These are phyloP conservation scores for Premnoplex brunnescens DNA, from an alignment of 2,797 vertebrate genomes.

Conservation along the genomic window DNA sequence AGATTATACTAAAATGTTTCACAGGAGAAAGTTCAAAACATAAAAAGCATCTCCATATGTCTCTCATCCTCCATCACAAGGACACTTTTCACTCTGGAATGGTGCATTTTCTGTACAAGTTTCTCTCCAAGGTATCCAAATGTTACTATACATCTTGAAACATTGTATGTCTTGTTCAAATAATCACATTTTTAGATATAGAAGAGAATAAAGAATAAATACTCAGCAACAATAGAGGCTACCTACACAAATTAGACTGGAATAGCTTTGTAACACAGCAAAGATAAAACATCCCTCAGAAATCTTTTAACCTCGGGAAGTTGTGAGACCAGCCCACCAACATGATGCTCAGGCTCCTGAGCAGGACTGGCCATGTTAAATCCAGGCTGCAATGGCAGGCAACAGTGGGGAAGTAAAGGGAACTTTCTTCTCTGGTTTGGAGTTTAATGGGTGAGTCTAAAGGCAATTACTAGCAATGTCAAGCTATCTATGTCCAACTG, in stretches of 20 bases:
- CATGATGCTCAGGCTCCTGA: neutral
- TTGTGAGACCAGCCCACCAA: neutral
- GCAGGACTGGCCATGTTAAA: neutral
- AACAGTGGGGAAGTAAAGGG: neutral
- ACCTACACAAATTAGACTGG: neutral
- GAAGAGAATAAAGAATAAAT: neutral
- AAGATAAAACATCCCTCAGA: neutral
- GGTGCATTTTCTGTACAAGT: neutral
- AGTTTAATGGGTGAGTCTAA: neutral
- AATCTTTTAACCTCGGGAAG: neutral
- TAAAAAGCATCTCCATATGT: neutral
- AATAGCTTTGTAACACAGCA: neutral
- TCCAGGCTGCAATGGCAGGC: neutral
- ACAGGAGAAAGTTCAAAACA: neutral
- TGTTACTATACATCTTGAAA: neutral
- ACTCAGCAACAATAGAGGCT: neutral
- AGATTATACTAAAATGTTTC: neutral
- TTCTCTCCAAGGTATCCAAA: neutral
- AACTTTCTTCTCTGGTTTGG: neutral
- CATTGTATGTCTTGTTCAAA: neutral
- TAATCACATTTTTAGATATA: neutral
- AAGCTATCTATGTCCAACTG: neutral
- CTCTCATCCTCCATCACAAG: neutral
- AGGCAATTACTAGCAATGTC: neutral
- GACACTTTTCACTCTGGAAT: neutral